Evolutionary conservation across 2,113 vertebrate genomes (phyloP).

Genomic region (Mesitornis unicolor): DNA sequence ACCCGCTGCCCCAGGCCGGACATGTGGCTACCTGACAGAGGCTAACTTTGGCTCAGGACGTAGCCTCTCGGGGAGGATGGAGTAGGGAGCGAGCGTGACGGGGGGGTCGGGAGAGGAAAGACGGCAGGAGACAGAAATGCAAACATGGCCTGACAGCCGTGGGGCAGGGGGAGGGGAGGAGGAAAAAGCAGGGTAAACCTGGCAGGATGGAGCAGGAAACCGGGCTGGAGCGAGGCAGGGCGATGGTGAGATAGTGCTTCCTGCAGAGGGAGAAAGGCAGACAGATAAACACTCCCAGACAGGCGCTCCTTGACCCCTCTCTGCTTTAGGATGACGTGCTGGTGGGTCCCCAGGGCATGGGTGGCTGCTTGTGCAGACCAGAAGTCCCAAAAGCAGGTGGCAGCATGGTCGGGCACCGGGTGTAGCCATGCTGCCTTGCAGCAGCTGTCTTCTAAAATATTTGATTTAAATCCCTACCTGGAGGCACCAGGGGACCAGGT

Average conservation of each 20-base stretch:
- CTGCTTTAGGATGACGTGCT: not conserved
- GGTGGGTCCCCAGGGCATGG: not conserved
- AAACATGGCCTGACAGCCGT: slow-evolving; percentile 69
- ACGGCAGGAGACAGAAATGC: slow-evolving; percentile 73
- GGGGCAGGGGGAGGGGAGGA: slow-evolving; percentile 64
- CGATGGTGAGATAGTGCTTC: slow-evolving; percentile 75
- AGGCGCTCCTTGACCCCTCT: not conserved
- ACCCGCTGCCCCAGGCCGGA: slow-evolving; percentile 72
- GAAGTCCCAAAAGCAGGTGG: not conserved
- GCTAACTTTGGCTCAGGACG: slow-evolving; percentile 71
- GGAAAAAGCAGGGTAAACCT: slow-evolving; percentile 74
- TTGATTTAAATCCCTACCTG: not conserved
- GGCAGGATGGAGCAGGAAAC: slow-evolving; percentile 78
- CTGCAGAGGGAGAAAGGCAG: slow-evolving; percentile 68
- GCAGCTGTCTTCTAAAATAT: not conserved
- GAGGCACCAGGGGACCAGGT: not conserved
- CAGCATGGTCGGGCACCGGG: not conserved
- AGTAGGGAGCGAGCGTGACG: not conserved
- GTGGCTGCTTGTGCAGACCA: not conserved
- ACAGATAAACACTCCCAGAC: slow-evolving; percentile 46
- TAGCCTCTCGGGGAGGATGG: slow-evolving; percentile 62
- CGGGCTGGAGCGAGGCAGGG: slow-evolving; percentile 64
- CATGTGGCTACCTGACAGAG: slow-evolving; percentile 64
- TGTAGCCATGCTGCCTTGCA: not conserved
- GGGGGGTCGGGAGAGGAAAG: slow-evolving; percentile 51